Percentiles rank a stretch among this genome's conserved stretches.
Evolutionary conservation across 2,113 vertebrate genomes (phyloP).

Genomic region (Bungarus multicinctus): DNA sequence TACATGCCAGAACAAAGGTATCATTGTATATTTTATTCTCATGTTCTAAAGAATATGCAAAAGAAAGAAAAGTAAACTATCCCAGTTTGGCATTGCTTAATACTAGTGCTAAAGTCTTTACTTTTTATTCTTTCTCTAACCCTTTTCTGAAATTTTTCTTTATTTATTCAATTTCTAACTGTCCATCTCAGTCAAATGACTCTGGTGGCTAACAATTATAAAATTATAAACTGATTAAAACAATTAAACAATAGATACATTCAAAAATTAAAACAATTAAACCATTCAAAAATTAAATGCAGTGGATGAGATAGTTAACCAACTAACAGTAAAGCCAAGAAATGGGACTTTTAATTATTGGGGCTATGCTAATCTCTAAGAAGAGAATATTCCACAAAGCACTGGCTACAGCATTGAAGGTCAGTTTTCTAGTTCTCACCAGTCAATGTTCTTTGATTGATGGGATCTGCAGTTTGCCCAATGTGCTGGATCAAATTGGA

Average conservation of each 20-base stretch:
- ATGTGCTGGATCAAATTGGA: neutral
- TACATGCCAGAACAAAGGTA: neutral
- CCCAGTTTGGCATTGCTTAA: neutral
- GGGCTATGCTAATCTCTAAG: no score
- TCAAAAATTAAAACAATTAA: neutral
- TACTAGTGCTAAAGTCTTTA: neutral
- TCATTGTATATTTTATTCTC: neutral
- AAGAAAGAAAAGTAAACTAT: neutral
- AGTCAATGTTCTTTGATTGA: no score
- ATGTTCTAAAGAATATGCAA: neutral
- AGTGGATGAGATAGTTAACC: neutral
- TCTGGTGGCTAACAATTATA: neutral
- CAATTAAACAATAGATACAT: no score
- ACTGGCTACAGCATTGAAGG: no score
- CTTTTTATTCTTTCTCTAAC: neutral
- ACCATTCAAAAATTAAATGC: neutral
- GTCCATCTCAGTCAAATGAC: neutral
- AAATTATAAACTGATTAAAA: neutral
- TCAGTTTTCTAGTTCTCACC: no score
- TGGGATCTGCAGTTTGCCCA: no score
- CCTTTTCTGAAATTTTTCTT: neutral
- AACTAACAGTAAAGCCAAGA: no score
- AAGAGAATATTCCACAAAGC: no score
- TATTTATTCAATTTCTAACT: neutral
- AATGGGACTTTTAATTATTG: no score